Conservation (phyloP, 2,888 invertebrate species). For the Lepidocyrtoides sp. region DNA sequence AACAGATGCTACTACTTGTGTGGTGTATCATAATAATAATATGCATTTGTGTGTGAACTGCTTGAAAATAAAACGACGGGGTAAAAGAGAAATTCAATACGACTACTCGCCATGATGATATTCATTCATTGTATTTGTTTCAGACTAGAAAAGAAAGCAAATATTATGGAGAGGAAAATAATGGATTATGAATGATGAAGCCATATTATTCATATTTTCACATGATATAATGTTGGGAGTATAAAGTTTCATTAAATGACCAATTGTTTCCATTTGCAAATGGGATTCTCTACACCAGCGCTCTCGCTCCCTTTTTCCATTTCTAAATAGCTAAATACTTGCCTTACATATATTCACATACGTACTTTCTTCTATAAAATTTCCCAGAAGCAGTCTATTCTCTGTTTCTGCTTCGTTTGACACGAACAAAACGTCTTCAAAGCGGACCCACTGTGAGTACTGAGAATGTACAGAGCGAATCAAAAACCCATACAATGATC, state of each 20-base stretch:
- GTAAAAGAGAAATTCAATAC: background rate
- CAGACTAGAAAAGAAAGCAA: too few species aligned
- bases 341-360: too few species aligned
- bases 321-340: background rate
- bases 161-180: too few species aligned
- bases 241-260: background rate
- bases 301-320: background rate
- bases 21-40: background rate
- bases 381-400: background rate
- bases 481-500: too few species aligned
- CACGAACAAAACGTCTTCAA: background rate
- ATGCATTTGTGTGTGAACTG: background rate
- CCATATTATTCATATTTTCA: too few species aligned
- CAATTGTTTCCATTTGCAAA: background rate
- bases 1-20: too few species aligned
- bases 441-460: too few species aligned
- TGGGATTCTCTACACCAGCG: background rate
- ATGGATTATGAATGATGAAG: too few species aligned
- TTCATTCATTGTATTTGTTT: too few species aligned
- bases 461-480: too few species aligned
- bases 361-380: background rate
- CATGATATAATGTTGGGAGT: too few species aligned
- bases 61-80: background rate
- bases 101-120: too few species aligned
- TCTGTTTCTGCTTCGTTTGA: background rate